Percentiles rank a stretch among this genome's conserved stretches.
These are phyloP conservation scores for Xenopus borealis DNA, from an alignment of 2,113 vertebrate genomes.

Conservation along the genomic window DNA sequence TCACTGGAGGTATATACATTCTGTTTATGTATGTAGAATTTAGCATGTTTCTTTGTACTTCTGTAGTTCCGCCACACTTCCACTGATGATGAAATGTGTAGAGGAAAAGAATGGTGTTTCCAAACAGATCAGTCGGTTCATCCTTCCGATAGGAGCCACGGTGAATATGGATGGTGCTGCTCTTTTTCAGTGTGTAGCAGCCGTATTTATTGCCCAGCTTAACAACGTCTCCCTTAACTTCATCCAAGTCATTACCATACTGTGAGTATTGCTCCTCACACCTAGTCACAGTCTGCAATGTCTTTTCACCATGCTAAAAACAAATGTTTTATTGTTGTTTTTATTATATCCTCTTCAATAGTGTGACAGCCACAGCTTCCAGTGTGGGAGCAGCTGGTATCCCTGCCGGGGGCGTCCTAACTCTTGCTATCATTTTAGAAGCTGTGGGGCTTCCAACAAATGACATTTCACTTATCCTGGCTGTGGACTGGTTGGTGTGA, in stretches of 20 bases:
- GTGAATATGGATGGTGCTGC: slow-evolving; percentile 92
- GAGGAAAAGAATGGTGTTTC: slow-evolving; percentile 83
- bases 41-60: background rate
- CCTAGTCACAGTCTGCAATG: too few species aligned
- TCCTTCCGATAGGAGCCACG: slow-evolving; percentile 85
- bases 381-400: slow-evolving; percentile 88
- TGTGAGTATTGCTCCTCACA: slow-evolving; percentile 66
- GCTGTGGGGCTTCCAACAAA: slow-evolving; percentile 75
- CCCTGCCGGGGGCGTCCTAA: slow-evolving; percentile 81
- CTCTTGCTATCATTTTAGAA: slow-evolving; percentile 85
- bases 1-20: too few species aligned
- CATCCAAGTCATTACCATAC: slow-evolving; percentile 82
- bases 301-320: too few species aligned
- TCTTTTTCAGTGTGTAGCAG: slow-evolving; percentile 85
- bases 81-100: slow-evolving; percentile 88
- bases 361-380: slow-evolving; percentile 84
- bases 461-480: slow-evolving; percentile 83
- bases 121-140: slow-evolving; percentile 87
- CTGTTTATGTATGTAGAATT: too few species aligned
- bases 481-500: slow-evolving; percentile 91
- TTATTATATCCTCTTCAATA: slow-evolving; percentile 42
- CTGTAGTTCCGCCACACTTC: slow-evolving; percentile 78
- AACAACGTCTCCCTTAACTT: slow-evolving; percentile 71
- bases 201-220: slow-evolving; percentile 87
- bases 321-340: too few species aligned